These are phyloP conservation scores for Sitobion miscanthi DNA, from an alignment of 1,140 invertebrate genomes.

Conservation along the genomic window DNA sequence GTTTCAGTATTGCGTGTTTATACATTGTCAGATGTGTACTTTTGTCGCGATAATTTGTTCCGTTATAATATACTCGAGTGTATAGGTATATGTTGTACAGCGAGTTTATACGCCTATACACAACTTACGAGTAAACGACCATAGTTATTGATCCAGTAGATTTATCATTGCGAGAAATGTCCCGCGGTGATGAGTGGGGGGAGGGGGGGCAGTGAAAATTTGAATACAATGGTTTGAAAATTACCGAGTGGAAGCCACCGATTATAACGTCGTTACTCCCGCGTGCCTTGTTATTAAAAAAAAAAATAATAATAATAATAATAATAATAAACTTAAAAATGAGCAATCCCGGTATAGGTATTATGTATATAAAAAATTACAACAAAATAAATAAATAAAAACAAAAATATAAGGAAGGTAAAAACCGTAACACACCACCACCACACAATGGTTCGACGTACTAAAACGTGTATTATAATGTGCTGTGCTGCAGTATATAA, in stretches of 20 bases:
- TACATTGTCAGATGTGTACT: background rate
- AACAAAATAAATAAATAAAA: background rate
- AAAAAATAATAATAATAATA: background rate
- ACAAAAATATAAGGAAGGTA: background rate
- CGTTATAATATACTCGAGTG: background rate
- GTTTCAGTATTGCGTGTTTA: background rate
- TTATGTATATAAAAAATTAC: background rate
- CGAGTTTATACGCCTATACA: background rate
- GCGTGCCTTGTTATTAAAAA: slow-evolving; percentile 14
- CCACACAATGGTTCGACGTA: background rate
- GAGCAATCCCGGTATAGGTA: background rate
- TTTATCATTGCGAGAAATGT: background rate
- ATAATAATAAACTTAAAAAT: slow-evolving; percentile 12
- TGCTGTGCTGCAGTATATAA: background rate
- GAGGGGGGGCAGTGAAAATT: background rate
- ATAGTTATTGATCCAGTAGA: background rate
- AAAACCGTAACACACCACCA: slow-evolving; percentile 14
- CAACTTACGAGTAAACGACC: background rate
- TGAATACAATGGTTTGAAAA: slow-evolving; percentile 46
- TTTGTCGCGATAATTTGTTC: background rate
- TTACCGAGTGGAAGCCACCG: slow-evolving; percentile 42
- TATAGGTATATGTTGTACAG: no score
- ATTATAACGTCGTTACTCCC: slow-evolving; percentile 27
- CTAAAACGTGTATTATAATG: background rate
- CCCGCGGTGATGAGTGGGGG: background rate